Conservation (phyloP, 2,113 vertebrate genomes). For the Syngnathus floridae region DNA sequence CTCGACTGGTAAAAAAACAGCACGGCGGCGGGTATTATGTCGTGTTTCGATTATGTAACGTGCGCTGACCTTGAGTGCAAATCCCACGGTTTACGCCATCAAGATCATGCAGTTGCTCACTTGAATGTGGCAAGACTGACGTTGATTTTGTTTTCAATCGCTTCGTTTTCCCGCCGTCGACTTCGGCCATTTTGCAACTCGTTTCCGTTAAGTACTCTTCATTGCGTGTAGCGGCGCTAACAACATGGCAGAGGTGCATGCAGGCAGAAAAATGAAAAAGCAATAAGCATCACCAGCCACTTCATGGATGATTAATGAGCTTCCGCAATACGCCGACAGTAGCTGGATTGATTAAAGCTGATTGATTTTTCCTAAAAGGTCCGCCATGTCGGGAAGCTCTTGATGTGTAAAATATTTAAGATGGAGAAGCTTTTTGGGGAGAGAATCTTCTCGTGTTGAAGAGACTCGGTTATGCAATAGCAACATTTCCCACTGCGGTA, state of each 20-base stretch:
- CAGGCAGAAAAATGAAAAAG: slow-evolving; percentile 22
- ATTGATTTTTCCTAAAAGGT: slow-evolving; percentile 22
- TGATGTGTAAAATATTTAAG: slow-evolving; percentile 25
- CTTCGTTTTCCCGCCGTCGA: slow-evolving; percentile 44
- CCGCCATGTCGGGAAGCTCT: slow-evolving; percentile 11
- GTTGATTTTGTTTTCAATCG: slow-evolving; percentile 37
- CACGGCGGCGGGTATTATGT: slow-evolving; percentile 18
- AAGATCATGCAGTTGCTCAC: slow-evolving; percentile 8
- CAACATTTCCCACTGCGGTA: slow-evolving; percentile 59
- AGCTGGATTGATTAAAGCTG: slow-evolving; percentile 23
- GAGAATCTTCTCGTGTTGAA: slow-evolving; percentile 13
- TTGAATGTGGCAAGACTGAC: not conserved
- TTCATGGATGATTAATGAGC: slow-evolving; percentile 35
- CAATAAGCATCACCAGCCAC: slow-evolving; percentile 13
- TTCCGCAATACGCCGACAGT: slow-evolving; percentile 18
- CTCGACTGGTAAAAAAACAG: slow-evolving; percentile 22
- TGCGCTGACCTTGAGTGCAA: slow-evolving; percentile 39
- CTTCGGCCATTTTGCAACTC: slow-evolving; percentile 69
- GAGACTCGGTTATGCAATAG: slow-evolving; percentile 70
- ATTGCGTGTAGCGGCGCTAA: slow-evolving; percentile 35
- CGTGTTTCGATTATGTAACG: slow-evolving; percentile 42
- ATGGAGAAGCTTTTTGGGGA: slow-evolving; percentile 39
- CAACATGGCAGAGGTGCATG: slow-evolving; percentile 47
- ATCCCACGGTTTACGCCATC: slow-evolving; percentile 47
- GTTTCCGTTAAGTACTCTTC: slow-evolving; percentile 58